These are phyloP conservation scores for Poecile montanus DNA, from an alignment of 2,797 vertebrate genomes.

Conservation along the genomic window DNA sequence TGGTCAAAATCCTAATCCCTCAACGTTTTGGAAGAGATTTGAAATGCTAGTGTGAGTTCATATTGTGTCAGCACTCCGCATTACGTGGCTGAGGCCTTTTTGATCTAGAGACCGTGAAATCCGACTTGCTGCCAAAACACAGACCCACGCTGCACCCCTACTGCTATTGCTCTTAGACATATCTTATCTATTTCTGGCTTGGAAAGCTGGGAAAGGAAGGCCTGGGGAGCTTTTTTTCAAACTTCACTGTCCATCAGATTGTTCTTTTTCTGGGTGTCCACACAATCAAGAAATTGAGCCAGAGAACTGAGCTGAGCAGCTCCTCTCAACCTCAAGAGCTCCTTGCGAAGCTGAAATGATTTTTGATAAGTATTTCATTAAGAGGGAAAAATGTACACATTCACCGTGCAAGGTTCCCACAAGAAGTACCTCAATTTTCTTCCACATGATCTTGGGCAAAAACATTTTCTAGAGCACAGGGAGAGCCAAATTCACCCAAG, in stretches of 20 bases:
- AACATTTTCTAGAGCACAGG: neutral
- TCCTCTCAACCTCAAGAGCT: neutral
- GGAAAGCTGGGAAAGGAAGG: neutral
- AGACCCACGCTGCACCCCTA: neutral
- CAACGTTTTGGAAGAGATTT: slow-evolving; percentile 6
- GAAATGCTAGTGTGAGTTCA: neutral
- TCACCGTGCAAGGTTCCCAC: neutral
- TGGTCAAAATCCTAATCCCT: neutral
- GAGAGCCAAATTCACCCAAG: neutral
- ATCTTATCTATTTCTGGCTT: neutral
- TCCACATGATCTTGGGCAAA: neutral
- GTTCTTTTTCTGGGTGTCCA: neutral
- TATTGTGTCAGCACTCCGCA: neutral
- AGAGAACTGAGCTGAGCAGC: neutral
- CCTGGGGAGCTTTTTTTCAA: neutral
- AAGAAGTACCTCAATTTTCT: neutral
- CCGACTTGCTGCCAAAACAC: neutral
- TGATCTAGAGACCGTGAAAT: slow-evolving; percentile 27
- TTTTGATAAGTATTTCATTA: neutral
- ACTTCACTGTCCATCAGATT: neutral
- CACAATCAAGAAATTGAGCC: neutral
- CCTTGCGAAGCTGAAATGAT: neutral
- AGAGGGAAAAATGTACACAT: neutral
- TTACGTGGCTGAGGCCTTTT: neutral
- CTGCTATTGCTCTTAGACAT: neutral